phyloP scores from a whole-genome alignment of 1,140 invertebrate species.

The Pantala flavescens region DNA sequence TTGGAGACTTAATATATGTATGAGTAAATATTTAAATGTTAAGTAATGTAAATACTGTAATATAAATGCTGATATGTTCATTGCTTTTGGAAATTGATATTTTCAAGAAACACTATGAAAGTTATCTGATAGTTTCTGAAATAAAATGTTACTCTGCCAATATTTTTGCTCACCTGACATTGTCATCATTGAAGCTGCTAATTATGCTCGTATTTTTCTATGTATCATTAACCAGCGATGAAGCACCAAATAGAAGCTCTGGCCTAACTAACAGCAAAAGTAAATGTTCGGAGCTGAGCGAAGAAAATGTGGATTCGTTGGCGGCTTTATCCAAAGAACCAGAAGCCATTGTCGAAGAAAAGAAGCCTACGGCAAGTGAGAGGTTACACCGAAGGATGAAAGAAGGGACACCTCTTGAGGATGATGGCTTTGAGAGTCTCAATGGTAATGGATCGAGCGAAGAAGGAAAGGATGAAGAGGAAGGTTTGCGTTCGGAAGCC shows the following conservation, averaged over 20 bases:
- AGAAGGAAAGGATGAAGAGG: slow-evolving; percentile 9
- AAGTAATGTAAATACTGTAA: no score
- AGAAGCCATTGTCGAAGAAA: background rate
- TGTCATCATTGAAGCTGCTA: no score
- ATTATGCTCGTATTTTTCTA: background rate
- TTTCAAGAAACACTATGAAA: no score
- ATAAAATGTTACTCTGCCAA: no score
- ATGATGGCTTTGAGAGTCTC: slow-evolving; percentile 78
- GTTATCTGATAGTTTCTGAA: no score
- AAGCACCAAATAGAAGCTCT: background rate
- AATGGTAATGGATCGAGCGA: slow-evolving; percentile 59
- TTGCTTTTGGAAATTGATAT: no score
- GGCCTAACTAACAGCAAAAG: background rate
- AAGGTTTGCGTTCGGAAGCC: slow-evolving; percentile 28
- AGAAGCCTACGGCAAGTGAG: slow-evolving; percentile 15
- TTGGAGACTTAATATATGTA: no score
- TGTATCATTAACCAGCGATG: background rate
- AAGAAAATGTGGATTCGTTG: background rate
- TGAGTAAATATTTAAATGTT: no score
- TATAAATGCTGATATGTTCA: no score
- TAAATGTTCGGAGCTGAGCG: background rate
- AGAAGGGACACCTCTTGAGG: slow-evolving; percentile 41
- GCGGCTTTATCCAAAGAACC: background rate
- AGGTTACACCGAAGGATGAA: slow-evolving; percentile 18
- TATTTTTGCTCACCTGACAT: no score